Percentiles rank a stretch among this genome's conserved stretches.
phyloP scores from a whole-genome alignment of 2,113 vertebrate species.

The Oncorhynchus clarkii region DNA sequence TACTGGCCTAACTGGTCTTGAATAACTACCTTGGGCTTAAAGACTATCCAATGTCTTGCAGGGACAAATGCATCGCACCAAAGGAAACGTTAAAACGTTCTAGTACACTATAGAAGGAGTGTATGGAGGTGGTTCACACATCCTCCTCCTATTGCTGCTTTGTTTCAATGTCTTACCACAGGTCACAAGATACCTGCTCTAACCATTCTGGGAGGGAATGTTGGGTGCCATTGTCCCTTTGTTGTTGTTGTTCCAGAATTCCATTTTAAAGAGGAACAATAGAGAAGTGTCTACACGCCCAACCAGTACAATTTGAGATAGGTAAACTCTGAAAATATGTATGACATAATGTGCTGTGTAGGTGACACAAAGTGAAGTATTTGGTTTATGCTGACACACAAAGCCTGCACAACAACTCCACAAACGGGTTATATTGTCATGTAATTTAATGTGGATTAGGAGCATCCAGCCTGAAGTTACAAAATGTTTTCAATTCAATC shows the following conservation, averaged over 20 bases:
- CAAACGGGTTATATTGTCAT: no score
- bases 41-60: not conserved
- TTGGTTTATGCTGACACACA: no score
- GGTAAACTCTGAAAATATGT: no score
- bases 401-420: no score
- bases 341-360: no score
- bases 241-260: not conserved
- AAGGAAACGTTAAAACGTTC: not conserved
- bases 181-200: conserved; percentile 16
- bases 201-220: not conserved
- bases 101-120: not conserved
- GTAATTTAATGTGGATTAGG: no score
- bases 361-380: no score
- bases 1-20: not conserved
- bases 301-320: not conserved
- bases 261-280: not conserved
- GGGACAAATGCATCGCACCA: not conserved
- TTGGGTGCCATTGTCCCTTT: not conserved
- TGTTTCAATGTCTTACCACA: conserved; percentile 12
- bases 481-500: no score
- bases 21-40: not conserved
- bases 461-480: no score
- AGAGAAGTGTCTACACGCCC: not conserved
- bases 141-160: not conserved
- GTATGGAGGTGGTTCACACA: not conserved